A percentile compares a stretch with the other conserved stretches of the same genome.
These are phyloP conservation scores for Anarhynchus alexandrinus DNA, from an alignment of 2,113 vertebrate species.

Conservation along the genomic window DNA sequence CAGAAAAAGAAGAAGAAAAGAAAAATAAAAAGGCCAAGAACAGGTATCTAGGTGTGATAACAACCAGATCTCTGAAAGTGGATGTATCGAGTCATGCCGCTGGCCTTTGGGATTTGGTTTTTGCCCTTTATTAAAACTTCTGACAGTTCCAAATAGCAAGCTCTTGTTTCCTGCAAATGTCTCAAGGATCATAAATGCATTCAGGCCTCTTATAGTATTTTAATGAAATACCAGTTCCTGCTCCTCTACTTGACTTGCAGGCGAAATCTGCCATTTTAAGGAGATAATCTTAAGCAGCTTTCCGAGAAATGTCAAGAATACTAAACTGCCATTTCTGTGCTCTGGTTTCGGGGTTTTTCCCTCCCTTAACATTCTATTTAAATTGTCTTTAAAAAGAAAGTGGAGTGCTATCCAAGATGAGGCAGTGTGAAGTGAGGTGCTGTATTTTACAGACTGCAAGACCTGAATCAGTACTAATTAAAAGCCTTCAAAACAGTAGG, in stretches of 20 bases:
- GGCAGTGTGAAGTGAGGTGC: neutral
- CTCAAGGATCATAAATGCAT: neutral
- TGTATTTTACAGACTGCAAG: neutral
- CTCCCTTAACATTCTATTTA: neutral
- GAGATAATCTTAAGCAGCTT: slow-evolving; percentile 54
- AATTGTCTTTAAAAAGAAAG: neutral
- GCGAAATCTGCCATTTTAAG: slow-evolving; percentile 19
- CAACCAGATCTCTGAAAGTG: neutral
- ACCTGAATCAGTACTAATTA: neutral
- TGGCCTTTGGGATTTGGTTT: neutral
- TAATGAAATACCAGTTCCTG: slow-evolving; percentile 8
- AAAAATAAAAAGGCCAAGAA: too few species aligned
- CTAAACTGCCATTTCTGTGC: slow-evolving; percentile 1
- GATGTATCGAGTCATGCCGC: neutral
- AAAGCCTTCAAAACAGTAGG: neutral
- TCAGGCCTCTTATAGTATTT: neutral
- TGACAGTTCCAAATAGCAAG: neutral
- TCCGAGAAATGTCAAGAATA: slow-evolving; percentile 12
- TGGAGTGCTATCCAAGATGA: neutral
- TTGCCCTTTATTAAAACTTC: neutral
- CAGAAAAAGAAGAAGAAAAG: neutral
- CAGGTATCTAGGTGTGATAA: neutral
- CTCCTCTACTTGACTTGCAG: slow-evolving; percentile 30
- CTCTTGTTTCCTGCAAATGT: neutral
- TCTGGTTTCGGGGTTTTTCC: neutral